Evolutionary conservation across 2,888 invertebrate genomes (phyloP).

Genomic region (Plagodis pulveraria): DNA sequence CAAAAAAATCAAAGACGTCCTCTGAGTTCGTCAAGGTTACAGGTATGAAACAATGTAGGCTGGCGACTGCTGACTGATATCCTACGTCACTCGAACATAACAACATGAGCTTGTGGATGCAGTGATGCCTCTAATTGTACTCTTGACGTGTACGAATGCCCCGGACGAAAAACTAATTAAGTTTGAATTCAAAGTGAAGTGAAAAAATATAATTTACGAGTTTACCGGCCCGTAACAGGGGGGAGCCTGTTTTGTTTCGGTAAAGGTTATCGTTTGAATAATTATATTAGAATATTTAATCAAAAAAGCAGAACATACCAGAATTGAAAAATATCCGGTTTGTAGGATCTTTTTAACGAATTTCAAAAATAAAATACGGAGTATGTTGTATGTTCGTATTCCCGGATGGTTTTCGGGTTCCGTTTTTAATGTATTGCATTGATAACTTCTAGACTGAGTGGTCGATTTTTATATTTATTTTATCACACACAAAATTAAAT

Average conservation of each 20-base stretch:
- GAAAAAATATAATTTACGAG: constrained; percentile 22
- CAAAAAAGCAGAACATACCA: constrained; percentile 3
- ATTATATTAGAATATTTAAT: constrained; percentile 17
- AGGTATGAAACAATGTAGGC: constrained; percentile 22
- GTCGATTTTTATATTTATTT: too few relatives aligned
- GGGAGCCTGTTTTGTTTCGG: constrained; percentile 25
- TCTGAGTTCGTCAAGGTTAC: constrained; percentile 38
- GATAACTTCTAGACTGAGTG: too few relatives aligned
- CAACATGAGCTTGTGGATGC: constrained; percentile 15
- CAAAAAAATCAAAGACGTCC: constrained; percentile 53
- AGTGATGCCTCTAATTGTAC: constrained; percentile 46
- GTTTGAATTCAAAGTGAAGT: constrained; percentile 16
- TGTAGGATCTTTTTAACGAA: too few relatives aligned
- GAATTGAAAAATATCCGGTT: not conserved
- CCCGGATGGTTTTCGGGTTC: too few relatives aligned
- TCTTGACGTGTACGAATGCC: constrained; percentile 57
- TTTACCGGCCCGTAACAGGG: constrained; percentile 19
- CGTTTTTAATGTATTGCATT: too few relatives aligned
- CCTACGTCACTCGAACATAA: constrained; percentile 11
- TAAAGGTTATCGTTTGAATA: constrained; percentile 22
- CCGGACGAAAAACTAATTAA: constrained; percentile 43
- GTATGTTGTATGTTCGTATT: too few relatives aligned
- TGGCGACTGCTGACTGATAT: constrained; percentile 13
- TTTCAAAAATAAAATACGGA: too few relatives aligned
- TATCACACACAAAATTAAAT: not conserved